Percentiles rank a stretch among this genome's conserved stretches.
Evolutionary conservation across 1,140 invertebrate species (phyloP).

Genomic region (Ylistrum balloti): DNA sequence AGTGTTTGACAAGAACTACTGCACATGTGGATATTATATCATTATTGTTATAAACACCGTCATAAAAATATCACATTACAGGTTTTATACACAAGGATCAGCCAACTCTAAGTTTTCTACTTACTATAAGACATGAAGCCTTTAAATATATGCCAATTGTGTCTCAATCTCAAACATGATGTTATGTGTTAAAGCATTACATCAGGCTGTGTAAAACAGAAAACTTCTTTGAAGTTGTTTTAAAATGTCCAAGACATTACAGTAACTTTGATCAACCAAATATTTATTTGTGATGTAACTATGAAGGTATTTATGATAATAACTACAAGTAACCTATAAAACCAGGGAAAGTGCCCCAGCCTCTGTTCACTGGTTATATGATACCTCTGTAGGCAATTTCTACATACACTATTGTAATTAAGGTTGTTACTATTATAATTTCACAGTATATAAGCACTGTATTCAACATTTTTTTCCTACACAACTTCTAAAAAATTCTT

Average conservation of each 20-base stretch:
- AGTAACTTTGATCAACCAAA: background rate
- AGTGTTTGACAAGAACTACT: no score
- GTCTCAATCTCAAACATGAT: background rate
- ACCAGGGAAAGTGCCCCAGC: no score
- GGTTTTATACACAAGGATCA: background rate
- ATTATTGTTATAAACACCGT: background rate
- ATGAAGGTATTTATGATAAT: background rate
- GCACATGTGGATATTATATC: no score
- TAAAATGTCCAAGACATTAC: background rate
- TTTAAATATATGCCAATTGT: background rate
- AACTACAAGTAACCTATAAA: background rate
- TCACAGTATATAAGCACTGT: no score
- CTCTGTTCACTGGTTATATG: no score
- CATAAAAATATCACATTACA: background rate
- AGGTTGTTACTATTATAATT: no score
- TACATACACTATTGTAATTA: no score
- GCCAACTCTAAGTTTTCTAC: background rate
- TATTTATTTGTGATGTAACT: constrained; percentile 8
- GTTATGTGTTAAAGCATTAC: background rate
- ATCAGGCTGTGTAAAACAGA: background rate
- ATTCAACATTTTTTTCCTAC: no score
- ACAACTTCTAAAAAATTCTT: no score
- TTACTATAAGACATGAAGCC: background rate
- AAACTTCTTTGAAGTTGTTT: background rate
- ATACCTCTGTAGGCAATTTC: no score